Evolutionary conservation across 1,140 invertebrate genomes (phyloP).

Genomic region (Drosophila obscura): DNA sequence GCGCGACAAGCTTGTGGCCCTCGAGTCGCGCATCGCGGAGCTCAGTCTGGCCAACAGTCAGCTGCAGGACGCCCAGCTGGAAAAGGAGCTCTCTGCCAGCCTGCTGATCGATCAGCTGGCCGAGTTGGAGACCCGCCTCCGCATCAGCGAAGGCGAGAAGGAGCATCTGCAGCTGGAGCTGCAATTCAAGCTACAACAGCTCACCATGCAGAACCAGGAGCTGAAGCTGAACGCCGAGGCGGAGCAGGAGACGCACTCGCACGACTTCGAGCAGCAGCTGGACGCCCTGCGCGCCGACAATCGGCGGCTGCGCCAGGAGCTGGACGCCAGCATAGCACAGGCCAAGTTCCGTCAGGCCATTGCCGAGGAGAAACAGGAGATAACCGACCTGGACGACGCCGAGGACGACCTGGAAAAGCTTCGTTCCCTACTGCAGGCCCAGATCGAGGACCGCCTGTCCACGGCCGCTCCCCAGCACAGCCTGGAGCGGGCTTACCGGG

Average conservation of each 20-base stretch:
- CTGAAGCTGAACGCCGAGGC: conserved; percentile 71
- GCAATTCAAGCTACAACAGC: conserved; percentile 69
- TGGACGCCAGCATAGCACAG: conserved; percentile 64
- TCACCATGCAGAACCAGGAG: conserved; percentile 73
- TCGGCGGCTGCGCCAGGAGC: conserved; percentile 57
- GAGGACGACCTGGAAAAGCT: conserved; percentile 80
- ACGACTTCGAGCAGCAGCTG: conserved; percentile 72
- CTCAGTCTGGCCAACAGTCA: conserved; percentile 78
- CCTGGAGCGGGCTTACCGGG: conserved; percentile 80
- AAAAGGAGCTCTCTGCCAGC: conserved; percentile 85
- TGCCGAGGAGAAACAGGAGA: conserved; percentile 75
- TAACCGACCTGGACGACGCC: conserved; percentile 67
- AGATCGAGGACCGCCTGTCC: conserved; percentile 55
- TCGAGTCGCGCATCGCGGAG: conserved; percentile 83
- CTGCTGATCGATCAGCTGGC: conserved; percentile 84
- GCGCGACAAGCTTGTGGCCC: conserved; percentile 83
- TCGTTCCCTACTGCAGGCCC: conserved; percentile 44
- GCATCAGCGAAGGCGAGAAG: conserved; percentile 70
- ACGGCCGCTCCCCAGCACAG: conserved; percentile 55
- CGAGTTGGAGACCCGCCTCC: conserved; percentile 69
- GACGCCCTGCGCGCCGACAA: conserved; percentile 62
- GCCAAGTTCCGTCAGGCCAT: conserved; percentile 76
- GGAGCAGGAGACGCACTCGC: conserved; percentile 71
- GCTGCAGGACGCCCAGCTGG: conserved; percentile 83
- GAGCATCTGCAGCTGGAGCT: conserved; percentile 73